Base-by-base conservation (phyloP, 2,888 invertebrate genomes). In the Heliothis peltigera region DNA sequence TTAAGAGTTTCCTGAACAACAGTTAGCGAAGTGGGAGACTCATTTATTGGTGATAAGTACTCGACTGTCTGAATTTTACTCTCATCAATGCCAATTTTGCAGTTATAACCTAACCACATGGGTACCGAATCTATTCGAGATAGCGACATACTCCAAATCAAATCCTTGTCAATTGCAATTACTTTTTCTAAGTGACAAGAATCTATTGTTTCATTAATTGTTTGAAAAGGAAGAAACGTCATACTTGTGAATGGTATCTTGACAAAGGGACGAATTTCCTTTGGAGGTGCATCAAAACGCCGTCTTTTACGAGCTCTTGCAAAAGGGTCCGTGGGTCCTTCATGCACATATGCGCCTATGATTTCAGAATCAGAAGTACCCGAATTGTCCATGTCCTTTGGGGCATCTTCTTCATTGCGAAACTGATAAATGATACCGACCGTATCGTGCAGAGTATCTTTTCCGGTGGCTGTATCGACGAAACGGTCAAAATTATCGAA, bases 341-440 rank as follows among this genome's bases (percentile, higher is more conserved):
- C 42, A 54, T 18, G 18, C 43, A 0, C 0, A 25, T 28, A 25
- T 25, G 18, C 43, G 0, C 43, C 6, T 28, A 54, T 22, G 3
- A 4, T 22, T 54, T 17, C 17, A 43, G 43, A 0, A 12, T 43
- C 18, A 43, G 25, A 0, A 15, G 54, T 22, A 43, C 22, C 43
- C 43, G 53, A 25, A 43, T 22, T 25, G 22, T 54, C 43, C 39
- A n/a, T n/a, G 21, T 39, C 39, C 21, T 39, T n/a, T 39, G 21
- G 21, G 21, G 39, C 39, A 39, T 67, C 47, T 17, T 47, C 19
- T 47, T n/a, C 47, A 56, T 17, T 0, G 35, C 25, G 18, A 12
- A 54, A 54, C 43, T 35, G 97, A 96, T 64, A 97, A 86, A 89
- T 96, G 96, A 72, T 97, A 96, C 75, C 96, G 96, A 97, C 97